A percentile compares a stretch with the other conserved stretches of the same genome.
Conservation (phyloP, 2,113 vertebrate genomes). For the Istiophorus platypterus region DNA sequence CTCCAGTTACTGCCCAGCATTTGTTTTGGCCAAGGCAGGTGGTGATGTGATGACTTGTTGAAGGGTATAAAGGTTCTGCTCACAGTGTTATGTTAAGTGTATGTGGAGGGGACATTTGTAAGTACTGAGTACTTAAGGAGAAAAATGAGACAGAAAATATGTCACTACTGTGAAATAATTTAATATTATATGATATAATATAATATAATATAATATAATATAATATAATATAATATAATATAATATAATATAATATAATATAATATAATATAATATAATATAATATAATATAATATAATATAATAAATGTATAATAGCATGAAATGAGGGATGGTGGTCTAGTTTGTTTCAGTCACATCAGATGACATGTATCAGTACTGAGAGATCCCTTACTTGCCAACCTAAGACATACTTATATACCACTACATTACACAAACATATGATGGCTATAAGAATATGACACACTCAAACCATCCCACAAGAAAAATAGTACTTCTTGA, state of each 20-base stretch:
- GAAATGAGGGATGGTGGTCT: constrained; percentile 5
- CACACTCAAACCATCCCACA: not conserved
- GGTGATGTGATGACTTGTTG: constrained; percentile 69
- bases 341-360: constrained; percentile 10
- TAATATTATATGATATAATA: too few relatives aligned
- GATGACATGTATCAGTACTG: not conserved
- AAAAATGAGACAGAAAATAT: constrained; percentile 28
- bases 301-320: too few relatives aligned
- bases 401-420: constrained; percentile 20
- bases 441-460: not conserved
- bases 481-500: not conserved
- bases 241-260: too few relatives aligned
- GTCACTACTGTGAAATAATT: constrained; percentile 25
- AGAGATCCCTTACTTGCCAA: constrained; percentile 5
- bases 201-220: too few relatives aligned
- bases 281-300: too few relatives aligned
- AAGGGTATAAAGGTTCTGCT: constrained; percentile 51
- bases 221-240: too few relatives aligned
- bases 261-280: too few relatives aligned
- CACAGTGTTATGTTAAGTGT: not conserved
- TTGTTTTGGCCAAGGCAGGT: constrained; percentile 67
- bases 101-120: constrained; percentile 2
- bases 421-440: constrained; percentile 23
- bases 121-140: not conserved
- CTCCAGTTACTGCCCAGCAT: constrained; percentile 65